phyloP scores from a whole-genome alignment of 2,797 vertebrate species.

The Eurystomus glaucurus region DNA sequence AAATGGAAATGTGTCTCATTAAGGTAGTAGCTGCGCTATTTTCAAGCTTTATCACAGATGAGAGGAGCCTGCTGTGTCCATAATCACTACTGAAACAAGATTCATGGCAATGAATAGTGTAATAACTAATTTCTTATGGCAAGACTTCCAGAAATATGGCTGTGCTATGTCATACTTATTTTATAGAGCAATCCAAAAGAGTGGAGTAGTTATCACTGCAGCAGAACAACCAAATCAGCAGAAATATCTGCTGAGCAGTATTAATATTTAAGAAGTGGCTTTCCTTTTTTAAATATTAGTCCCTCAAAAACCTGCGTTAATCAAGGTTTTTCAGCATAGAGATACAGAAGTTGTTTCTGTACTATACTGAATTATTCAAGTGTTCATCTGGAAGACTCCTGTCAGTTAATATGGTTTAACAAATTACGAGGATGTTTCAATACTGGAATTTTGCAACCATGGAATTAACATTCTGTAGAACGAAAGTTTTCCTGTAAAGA shows the following conservation, averaged over 20 bases:
- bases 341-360: neutral
- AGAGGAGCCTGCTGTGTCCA: neutral
- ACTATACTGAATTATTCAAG: neutral
- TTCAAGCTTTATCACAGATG: neutral
- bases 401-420: neutral
- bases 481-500: neutral
- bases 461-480: neutral
- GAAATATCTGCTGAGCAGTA: neutral
- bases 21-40: neutral
- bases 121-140: neutral
- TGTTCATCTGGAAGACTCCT: neutral
- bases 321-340: neutral
- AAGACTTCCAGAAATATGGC: neutral
- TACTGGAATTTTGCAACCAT: neutral
- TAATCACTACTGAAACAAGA: neutral
- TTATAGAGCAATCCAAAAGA: neutral
- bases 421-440: neutral
- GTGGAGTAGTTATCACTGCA: neutral
- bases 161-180: neutral
- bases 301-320: neutral
- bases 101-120: neutral
- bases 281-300: neutral
- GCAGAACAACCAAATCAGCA: neutral
- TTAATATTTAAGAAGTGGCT: neutral
- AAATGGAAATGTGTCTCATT: neutral